A percentile compares a stretch with the other conserved stretches of the same genome.
Evolutionary conservation across 2,888 invertebrate species (phyloP).

Genomic region (Trichopoda pennipes): DNA sequence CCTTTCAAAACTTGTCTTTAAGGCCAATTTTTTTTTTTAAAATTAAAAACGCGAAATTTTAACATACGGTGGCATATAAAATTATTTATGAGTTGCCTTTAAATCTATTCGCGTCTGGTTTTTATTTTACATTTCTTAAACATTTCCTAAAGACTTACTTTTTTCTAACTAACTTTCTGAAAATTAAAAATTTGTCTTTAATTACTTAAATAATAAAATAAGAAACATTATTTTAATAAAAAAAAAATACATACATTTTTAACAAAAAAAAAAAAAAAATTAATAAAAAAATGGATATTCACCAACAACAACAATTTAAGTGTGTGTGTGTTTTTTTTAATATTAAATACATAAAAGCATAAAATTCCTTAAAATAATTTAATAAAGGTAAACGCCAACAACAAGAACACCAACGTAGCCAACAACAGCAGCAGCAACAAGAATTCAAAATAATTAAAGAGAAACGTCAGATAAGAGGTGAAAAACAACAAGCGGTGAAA

Average conservation of each 20-base stretch:
- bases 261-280: not conserved
- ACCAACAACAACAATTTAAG: slow-evolving; percentile 39
- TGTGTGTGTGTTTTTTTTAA: slow-evolving; percentile 47
- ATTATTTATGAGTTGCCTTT: no score
- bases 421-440: slow-evolving; percentile 39
- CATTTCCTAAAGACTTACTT: not conserved
- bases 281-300: not conserved
- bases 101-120: no score
- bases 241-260: not conserved
- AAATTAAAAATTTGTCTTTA: slow-evolving; percentile 15
- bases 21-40: no score
- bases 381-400: slow-evolving; percentile 65
- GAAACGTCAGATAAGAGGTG: slow-evolving; percentile 43
- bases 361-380: slow-evolving; percentile 68
- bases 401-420: slow-evolving; percentile 45
- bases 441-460: slow-evolving; percentile 44
- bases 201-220: slow-evolving; percentile 10
- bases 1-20: no score
- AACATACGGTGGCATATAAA: no score
- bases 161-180: slow-evolving; percentile 9
- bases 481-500: slow-evolving; percentile 40
- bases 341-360: slow-evolving; percentile 58
- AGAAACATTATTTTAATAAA: slow-evolving; percentile 1
- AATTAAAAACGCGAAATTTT: no score
- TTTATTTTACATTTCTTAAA: not conserved